phyloP scores from a whole-genome alignment of 1,140 invertebrate genomes.

The Meloidogyne chitwoodi region DNA sequence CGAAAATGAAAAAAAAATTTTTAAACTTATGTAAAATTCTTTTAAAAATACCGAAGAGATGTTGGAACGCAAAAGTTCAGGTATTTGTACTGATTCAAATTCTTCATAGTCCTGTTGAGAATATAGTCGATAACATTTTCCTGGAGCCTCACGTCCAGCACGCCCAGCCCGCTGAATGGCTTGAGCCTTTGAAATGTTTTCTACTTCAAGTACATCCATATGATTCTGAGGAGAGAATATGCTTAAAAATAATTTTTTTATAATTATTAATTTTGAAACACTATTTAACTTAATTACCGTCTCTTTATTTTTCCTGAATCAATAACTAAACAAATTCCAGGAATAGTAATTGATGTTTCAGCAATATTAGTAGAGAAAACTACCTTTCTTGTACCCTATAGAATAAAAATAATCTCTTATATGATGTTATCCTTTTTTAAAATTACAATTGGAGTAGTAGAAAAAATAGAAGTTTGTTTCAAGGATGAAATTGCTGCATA shows the following conservation, averaged over 20 bases:
- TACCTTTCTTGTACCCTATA: slow-evolving; percentile 73
- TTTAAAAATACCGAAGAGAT: slow-evolving; percentile 38
- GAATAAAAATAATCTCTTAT: neutral
- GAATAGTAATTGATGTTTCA: slow-evolving; percentile 92
- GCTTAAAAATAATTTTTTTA: slow-evolving; percentile 36
- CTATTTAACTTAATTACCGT: slow-evolving; percentile 42
- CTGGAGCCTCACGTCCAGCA: slow-evolving; percentile 63
- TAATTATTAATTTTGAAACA: neutral
- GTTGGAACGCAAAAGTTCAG: slow-evolving; percentile 50
- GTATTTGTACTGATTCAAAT: slow-evolving; percentile 30
- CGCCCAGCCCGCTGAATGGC: slow-evolving; percentile 61
- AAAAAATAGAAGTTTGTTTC: slow-evolving; percentile 19
- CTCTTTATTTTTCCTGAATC: slow-evolving; percentile 90
- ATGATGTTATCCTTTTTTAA: neutral
- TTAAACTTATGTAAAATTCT: neutral
- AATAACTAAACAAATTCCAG: slow-evolving; percentile 84
- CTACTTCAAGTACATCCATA: slow-evolving; percentile 47
- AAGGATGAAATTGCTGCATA: slow-evolving; percentile 71
- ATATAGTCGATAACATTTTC: slow-evolving; percentile 64
- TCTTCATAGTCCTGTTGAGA: slow-evolving; percentile 48
- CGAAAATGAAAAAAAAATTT: slow-evolving; percentile 41
- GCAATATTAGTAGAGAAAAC: slow-evolving; percentile 96
- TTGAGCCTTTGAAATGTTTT: slow-evolving; percentile 56
- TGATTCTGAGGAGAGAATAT: slow-evolving; percentile 38
- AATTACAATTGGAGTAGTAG: slow-evolving; percentile 6